These are phyloP conservation scores for Zosterops lateralis DNA, from an alignment of 2,113 vertebrate species.

Conservation along the genomic window DNA sequence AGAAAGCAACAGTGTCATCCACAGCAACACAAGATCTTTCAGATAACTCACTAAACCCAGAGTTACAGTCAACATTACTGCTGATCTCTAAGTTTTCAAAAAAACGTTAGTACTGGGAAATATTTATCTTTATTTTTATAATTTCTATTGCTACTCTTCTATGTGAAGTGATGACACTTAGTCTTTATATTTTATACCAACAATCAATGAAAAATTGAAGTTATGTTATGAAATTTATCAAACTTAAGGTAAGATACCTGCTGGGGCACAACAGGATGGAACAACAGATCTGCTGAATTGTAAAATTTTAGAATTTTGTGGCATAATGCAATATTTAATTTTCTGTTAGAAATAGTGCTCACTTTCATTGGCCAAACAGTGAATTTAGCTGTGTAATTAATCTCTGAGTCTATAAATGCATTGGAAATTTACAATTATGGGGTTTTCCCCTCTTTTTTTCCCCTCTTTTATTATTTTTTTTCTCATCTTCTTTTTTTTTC, in stretches of 20 bases:
- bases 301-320: not conserved
- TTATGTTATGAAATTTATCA: not conserved
- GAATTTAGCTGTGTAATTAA: not conserved
- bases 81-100: not conserved
- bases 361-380: not conserved
- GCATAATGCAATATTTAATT: not conserved
- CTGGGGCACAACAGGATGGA: not conserved
- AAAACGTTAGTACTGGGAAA: not conserved
- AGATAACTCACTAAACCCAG: not conserved
- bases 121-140: not conserved
- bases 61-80: not conserved
- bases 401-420: not conserved
- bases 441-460: no score
- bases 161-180: not conserved
- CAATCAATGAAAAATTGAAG: not conserved
- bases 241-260: not conserved
- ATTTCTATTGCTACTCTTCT: not conserved
- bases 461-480: not conserved
- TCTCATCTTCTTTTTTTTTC: fast-evolving
- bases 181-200: not conserved
- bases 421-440: not conserved
- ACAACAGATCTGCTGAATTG: not conserved
- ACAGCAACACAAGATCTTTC: not conserved
- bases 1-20: not conserved
- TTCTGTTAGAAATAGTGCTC: not conserved